phyloP scores from a whole-genome alignment of 1,140 invertebrate genomes.

The Lucilia sericata region DNA sequence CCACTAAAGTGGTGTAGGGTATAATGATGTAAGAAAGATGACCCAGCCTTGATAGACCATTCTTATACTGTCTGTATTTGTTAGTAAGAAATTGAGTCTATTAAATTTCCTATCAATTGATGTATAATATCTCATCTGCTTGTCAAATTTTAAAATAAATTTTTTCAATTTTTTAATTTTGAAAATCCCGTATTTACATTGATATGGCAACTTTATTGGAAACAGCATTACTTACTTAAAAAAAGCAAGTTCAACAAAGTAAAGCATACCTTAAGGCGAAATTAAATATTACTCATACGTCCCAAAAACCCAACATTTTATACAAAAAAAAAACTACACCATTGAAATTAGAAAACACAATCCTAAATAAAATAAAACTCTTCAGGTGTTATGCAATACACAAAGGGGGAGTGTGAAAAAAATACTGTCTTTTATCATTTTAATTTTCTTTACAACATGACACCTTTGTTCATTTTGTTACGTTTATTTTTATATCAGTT shows the following conservation, averaged over 20 bases:
- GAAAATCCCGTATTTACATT: too few relatives aligned
- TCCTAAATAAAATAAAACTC: neutral
- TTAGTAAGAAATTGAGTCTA: too few relatives aligned
- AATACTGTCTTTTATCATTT: neutral
- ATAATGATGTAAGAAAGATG: too few relatives aligned
- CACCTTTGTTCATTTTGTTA: constrained; percentile 5
- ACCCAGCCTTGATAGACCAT: too few relatives aligned
- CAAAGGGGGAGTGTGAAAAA: neutral
- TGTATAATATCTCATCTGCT: too few relatives aligned
- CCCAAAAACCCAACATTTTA: neutral
- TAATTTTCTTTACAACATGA: constrained; percentile 10
- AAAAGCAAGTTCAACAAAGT: neutral
- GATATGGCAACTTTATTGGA: neutral
- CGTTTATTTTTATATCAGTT: neutral
- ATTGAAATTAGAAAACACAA: neutral
- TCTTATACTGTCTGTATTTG: too few relatives aligned
- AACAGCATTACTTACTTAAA: neutral
- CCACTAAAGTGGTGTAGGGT: too few relatives aligned
- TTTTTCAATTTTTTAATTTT: too few relatives aligned
- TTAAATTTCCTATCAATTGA: too few relatives aligned
- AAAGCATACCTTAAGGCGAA: neutral
- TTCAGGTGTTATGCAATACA: neutral
- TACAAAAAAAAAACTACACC: neutral
- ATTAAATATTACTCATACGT: constrained; percentile 10
- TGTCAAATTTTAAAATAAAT: too few relatives aligned